phyloP scores from a whole-genome alignment of 1,140 invertebrate genomes.

The Aphaenogaster rudis region DNA sequence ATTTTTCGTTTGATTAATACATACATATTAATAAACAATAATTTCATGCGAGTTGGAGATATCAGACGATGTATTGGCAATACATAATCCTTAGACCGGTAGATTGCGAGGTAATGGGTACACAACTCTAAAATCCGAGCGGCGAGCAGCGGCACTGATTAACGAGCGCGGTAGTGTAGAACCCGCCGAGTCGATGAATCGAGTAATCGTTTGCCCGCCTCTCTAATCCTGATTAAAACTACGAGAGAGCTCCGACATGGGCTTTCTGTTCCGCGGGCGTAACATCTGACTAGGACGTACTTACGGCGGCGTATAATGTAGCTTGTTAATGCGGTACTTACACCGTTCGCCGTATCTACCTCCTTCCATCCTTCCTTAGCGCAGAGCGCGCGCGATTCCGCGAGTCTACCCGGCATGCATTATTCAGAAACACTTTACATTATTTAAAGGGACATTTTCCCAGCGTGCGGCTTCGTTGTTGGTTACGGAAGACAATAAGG shows the following conservation, averaged over 20 bases:
- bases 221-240: constrained; percentile 60
- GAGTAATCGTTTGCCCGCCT: constrained; percentile 48
- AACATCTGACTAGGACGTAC: constrained; percentile 57
- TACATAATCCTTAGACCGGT: neutral
- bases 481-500: constrained; percentile 34
- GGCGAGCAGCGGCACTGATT: constrained; percentile 33
- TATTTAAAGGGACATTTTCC: constrained; percentile 67
- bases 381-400: constrained; percentile 34
- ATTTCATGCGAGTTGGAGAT: neutral
- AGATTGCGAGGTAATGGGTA: neutral
- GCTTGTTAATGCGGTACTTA: constrained; percentile 68
- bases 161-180: constrained; percentile 36
- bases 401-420: constrained; percentile 57
- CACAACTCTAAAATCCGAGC: constrained; percentile 23
- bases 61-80: neutral
- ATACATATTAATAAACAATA: no score
- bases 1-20: neutral
- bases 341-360: constrained; percentile 34
- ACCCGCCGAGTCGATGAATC: constrained; percentile 48
- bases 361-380: constrained; percentile 7
- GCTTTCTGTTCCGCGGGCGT: constrained; percentile 36
- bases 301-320: constrained; percentile 58
- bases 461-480: constrained; percentile 37
- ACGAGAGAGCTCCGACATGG: constrained; percentile 18
- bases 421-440: constrained; percentile 70